Evolutionary conservation across 2,797 vertebrate species (phyloP).

Genomic region (Muscicapa comitata): DNA sequence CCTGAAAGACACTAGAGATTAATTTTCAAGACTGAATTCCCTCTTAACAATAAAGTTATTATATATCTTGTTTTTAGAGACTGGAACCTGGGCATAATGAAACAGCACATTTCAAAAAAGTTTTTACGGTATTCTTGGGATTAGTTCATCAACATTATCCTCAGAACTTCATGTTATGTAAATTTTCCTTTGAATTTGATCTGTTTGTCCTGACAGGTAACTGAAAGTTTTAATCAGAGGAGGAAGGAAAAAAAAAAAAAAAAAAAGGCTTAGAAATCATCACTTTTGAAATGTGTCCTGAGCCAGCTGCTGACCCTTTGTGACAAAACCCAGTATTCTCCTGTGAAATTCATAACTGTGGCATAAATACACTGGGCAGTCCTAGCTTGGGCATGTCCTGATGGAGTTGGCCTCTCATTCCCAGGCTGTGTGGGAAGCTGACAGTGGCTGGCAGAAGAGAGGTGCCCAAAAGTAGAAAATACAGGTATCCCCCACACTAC

Average conservation of each 20-base stretch:
- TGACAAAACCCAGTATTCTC: not conserved
- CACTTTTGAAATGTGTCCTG: not conserved
- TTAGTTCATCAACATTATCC: not conserved
- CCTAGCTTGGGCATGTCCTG: not conserved
- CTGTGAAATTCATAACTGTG: not conserved
- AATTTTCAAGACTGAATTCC: conserved; percentile 42
- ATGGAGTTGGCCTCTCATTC: not conserved
- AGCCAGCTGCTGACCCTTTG: not conserved
- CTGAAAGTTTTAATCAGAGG: not conserved
- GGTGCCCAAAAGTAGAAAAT: not conserved
- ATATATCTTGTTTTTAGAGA: conserved; percentile 20
- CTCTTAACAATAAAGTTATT: conserved; percentile 42
- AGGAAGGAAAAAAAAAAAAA: not conserved
- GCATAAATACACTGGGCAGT: too few relatives aligned
- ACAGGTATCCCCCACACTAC: not conserved
- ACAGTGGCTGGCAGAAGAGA: not conserved
- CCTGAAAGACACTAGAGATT: conserved; percentile 48
- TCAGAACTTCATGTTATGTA: not conserved
- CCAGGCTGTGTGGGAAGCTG: not conserved
- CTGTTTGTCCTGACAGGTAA: not conserved
- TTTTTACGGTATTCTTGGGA: not conserved
- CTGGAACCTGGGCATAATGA: not conserved
- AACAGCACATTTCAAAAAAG: not conserved
- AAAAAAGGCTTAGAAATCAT: not conserved
- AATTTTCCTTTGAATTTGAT: not conserved